Percentiles rank a stretch among this genome's conserved stretches.
Evolutionary conservation across 1,140 invertebrate species (phyloP).

Genomic region (Euschistus heros): DNA sequence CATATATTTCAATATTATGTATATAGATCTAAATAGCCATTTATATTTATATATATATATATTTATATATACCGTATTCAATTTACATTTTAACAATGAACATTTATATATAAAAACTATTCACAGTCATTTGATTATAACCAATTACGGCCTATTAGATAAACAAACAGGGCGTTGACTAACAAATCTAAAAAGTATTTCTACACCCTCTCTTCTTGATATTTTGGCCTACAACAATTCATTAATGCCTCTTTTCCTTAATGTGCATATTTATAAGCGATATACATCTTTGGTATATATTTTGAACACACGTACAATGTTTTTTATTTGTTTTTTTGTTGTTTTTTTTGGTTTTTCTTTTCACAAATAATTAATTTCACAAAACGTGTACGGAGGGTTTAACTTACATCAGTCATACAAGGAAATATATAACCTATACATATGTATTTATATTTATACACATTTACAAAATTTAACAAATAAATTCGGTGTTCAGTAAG

Average conservation of each 20-base stretch:
- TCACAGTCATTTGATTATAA: conserved; percentile 13
- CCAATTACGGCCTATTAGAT: not conserved
- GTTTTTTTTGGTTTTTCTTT: no score
- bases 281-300: not conserved
- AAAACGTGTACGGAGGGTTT: conserved; percentile 1
- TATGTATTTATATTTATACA: not conserved
- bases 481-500: conserved; percentile 1
- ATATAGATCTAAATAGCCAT: conserved; percentile 13
- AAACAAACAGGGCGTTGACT: not conserved
- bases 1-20: conserved; percentile 10
- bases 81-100: conserved; percentile 17
- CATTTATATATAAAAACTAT: conserved; percentile 17
- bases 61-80: not conserved
- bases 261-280: not conserved
- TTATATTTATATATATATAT: not conserved
- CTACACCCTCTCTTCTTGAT: not conserved
- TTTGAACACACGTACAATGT: not conserved
- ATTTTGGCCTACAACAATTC: not conserved
- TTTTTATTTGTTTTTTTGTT: not conserved
- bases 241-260: not conserved
- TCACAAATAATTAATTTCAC: not conserved
- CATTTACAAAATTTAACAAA: conserved; percentile 9
- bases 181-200: conserved; percentile 7
- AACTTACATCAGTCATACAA: conserved; percentile 5
- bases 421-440: not conserved